Conservation (phyloP, 2,797 vertebrate species). For the Ptychadena robeensis region DNA sequence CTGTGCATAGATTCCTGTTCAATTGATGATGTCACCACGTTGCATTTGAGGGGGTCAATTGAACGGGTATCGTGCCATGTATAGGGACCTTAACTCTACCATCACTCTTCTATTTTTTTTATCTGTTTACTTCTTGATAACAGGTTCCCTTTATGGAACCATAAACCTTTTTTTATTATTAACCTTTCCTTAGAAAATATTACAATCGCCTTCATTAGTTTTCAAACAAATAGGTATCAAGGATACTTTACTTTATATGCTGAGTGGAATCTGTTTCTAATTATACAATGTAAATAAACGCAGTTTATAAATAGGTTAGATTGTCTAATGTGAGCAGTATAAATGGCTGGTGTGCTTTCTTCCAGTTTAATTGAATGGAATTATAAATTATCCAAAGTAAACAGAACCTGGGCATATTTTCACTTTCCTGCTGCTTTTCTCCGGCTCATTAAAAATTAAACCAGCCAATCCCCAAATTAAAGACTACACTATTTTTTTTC, state of each 20-base stretch:
- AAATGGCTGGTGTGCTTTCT: background rate
- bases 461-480: background rate
- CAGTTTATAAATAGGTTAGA: background rate
- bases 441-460: background rate
- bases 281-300: background rate
- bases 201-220: background rate
- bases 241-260: background rate
- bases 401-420: background rate
- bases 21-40: too few species aligned
- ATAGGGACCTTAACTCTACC: too few species aligned
- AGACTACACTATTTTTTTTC: background rate
- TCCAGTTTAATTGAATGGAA: background rate
- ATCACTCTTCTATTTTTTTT: too few species aligned
- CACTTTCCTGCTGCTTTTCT: background rate
- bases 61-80: too few species aligned
- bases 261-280: background rate
- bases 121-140: too few species aligned
- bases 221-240: background rate
- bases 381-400: constrained; percentile 1
- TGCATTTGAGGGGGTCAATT: too few species aligned
- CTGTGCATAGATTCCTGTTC: too few species aligned
- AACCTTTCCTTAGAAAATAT: too few species aligned
- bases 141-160: too few species aligned
- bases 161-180: background rate
- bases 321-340: background rate